Conservation (phyloP, 2,113 vertebrate species). For the Syngnathus scovelli region DNA sequence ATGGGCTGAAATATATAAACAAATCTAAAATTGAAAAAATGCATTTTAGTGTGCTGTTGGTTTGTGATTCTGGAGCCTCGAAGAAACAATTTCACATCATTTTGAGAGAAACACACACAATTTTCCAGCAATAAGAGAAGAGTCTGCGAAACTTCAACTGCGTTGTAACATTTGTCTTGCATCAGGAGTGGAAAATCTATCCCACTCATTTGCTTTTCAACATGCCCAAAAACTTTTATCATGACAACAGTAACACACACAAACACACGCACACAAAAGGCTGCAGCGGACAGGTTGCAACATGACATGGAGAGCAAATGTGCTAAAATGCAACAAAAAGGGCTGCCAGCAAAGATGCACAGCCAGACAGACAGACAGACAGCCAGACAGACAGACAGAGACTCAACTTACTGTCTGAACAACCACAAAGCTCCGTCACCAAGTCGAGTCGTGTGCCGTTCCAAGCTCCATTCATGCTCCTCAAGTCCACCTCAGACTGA, state of each 20-base stretch:
- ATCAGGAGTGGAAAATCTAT: conserved; percentile 5
- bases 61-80: not conserved
- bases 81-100: not conserved
- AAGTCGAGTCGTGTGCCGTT: not conserved
- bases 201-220: conserved; percentile 68
- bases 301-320: conserved; percentile 23
- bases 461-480: conserved; percentile 14
- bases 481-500: not conserved
- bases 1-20: not conserved
- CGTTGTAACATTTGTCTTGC: not conserved
- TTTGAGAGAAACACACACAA: no score
- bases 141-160: no score
- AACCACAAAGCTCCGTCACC: not conserved
- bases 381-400: not conserved
- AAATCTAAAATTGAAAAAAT: not conserved
- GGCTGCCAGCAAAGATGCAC: not conserved
- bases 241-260: conserved; percentile 49
- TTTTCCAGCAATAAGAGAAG: not conserved
- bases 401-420: not conserved
- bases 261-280: conserved; percentile 19
- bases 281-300: conserved; percentile 43
- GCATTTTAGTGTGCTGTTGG: not conserved
- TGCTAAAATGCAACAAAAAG: not conserved
- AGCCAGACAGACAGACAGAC: not conserved
- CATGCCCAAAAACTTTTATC: conserved; percentile 63